Conservation (phyloP, 2,113 vertebrate genomes). For the Sceloporus tristichus region DNA sequence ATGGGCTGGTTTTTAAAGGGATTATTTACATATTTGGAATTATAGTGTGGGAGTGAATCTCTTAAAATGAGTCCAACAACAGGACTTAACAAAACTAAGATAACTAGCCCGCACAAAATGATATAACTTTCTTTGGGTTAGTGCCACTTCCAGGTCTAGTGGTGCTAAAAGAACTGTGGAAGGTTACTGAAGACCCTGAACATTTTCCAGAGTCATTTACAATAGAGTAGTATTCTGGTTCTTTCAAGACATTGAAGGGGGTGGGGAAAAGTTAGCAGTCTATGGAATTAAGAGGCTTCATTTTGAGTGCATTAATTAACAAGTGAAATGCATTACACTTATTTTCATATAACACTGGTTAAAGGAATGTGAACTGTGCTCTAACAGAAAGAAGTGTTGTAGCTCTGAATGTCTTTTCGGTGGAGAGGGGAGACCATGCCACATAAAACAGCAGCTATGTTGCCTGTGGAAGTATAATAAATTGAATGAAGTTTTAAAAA, state of each 20-base stretch:
- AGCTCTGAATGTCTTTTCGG: neutral
- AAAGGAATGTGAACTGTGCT: neutral
- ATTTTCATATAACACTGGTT: neutral
- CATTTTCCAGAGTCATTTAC: neutral
- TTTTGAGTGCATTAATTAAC: neutral
- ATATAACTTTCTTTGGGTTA: neutral
- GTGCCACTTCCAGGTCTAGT: neutral
- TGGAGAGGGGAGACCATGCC: neutral
- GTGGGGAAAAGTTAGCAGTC: neutral
- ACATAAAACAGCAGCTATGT: neutral
- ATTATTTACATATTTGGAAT: neutral
- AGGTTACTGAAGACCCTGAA: neutral
- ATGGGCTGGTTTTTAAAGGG: neutral
- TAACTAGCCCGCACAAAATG: neutral
- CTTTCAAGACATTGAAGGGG: neutral
- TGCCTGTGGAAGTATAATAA: neutral
- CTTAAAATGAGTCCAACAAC: neutral
- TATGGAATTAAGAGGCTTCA: neutral
- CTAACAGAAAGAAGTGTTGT: neutral
- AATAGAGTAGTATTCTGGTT: neutral
- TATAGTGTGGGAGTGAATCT: neutral
- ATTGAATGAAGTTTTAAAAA: conserved; percentile 29
- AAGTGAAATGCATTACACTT: neutral
- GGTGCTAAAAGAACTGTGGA: neutral
- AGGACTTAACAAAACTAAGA: neutral